Percentiles rank a stretch among this genome's conserved stretches.
Conservation (phyloP, 2,888 invertebrate species). For the Zhengitettix transpicula region DNA sequence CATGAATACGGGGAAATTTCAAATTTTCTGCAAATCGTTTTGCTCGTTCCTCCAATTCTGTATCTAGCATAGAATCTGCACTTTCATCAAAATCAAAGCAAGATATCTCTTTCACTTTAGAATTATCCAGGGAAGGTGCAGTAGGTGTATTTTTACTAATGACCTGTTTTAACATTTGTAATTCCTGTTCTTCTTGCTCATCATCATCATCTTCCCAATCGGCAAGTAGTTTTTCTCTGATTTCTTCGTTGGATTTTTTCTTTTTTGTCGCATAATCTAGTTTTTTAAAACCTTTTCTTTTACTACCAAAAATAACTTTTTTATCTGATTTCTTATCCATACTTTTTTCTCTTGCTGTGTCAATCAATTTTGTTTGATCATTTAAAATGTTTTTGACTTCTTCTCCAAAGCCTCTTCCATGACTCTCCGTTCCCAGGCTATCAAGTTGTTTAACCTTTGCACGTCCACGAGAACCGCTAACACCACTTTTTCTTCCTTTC, state of each 20-base stretch:
- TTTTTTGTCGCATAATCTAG: constrained; percentile 24
- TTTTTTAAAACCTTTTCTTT: constrained; percentile 19
- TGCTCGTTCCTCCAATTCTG: constrained; percentile 19
- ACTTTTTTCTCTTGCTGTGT: constrained; percentile 21
- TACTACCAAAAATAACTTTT: constrained; percentile 16
- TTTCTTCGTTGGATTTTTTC: constrained; percentile 40
- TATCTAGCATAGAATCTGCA: constrained; percentile 39
- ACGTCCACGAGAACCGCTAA: constrained; percentile 19
- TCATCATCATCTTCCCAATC: constrained; percentile 59
- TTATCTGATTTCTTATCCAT: constrained; percentile 10
- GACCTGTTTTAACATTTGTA: constrained; percentile 6
- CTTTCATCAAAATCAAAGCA: constrained; percentile 70
- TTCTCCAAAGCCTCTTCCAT: too few species aligned
- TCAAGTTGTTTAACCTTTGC: not conserved
- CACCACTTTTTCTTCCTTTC: constrained; percentile 20
- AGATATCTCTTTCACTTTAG: constrained; percentile 27
- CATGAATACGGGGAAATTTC: constrained; percentile 44
- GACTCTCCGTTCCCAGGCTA: too few species aligned
- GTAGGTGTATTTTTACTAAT: constrained; percentile 16
- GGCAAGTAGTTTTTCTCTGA: constrained; percentile 50
- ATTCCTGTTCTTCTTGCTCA: constrained; percentile 22
- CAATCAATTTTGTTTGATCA: not conserved
- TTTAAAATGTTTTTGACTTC: too few species aligned
- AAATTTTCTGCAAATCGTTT: constrained; percentile 31
- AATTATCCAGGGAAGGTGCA: not conserved